phyloP scores from a whole-genome alignment of 2,797 vertebrate genomes.

The Channa striata region DNA sequence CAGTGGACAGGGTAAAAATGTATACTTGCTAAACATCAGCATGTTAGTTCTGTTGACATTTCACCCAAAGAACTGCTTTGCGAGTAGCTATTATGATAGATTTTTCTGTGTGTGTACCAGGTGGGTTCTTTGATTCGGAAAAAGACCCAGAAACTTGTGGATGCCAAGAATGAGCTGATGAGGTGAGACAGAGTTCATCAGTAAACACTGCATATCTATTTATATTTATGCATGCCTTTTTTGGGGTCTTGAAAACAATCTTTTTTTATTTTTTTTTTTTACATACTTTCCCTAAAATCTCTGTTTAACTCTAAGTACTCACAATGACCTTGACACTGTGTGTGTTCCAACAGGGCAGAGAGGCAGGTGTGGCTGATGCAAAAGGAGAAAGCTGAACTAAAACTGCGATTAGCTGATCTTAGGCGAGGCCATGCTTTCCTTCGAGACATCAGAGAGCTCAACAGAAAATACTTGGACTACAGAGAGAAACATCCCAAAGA shows the following conservation, averaged over 20 bases:
- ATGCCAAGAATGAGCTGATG: slow-evolving; percentile 71
- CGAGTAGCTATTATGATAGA: neutral
- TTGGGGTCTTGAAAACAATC: neutral
- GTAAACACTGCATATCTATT: neutral
- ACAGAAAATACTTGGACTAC: slow-evolving; percentile 53
- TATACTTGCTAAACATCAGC: neutral
- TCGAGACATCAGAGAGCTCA: slow-evolving; percentile 58
- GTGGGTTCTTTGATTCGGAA: slow-evolving; percentile 40
- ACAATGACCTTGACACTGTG: neutral
- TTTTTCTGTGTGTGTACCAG: slow-evolving; percentile 42
- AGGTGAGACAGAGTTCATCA: slow-evolving; percentile 54
- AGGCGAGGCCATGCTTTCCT: slow-evolving; percentile 60
- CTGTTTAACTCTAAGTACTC: neutral
- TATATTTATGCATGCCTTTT: no score
- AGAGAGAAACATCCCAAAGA: slow-evolving; percentile 44
- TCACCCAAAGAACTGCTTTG: neutral
- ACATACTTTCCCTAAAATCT: neutral
- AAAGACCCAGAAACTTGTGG: slow-evolving; percentile 61
- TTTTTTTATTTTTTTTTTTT: no score
- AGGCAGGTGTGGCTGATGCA: slow-evolving; percentile 43
- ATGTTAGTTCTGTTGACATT: neutral
- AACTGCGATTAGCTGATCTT: slow-evolving; percentile 57
- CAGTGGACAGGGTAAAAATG: no score
- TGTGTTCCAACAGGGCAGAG: slow-evolving; percentile 57
- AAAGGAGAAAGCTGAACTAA: slow-evolving; percentile 60